phyloP scores from a whole-genome alignment of 2,113 vertebrate species.

The Malurus elegans region DNA sequence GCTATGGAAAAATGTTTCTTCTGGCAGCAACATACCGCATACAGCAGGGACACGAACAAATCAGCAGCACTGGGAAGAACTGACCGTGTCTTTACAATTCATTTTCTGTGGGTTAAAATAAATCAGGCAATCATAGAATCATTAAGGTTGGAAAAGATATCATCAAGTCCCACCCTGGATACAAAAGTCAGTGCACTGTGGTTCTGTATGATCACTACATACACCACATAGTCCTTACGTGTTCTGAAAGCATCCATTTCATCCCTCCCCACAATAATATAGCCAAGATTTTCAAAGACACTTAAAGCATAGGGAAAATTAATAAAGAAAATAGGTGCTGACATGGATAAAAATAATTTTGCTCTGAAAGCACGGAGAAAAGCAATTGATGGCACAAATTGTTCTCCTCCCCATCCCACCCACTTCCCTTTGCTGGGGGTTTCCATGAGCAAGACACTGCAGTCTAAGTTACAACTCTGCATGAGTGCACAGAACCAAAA shows the following conservation, averaged over 20 bases:
- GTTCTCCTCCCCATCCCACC: neutral
- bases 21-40: neutral
- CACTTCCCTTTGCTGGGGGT: neutral
- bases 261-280: neutral
- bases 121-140: neutral
- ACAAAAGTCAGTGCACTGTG: neutral
- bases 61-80: neutral
- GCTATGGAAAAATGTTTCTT: neutral
- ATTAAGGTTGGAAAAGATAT: neutral
- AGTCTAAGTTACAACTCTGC: neutral
- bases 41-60: neutral
- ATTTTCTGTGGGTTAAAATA: neutral
- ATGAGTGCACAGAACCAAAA: neutral
- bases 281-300: neutral
- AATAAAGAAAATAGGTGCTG: neutral
- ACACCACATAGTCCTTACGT: neutral
- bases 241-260: neutral
- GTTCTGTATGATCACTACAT: neutral
- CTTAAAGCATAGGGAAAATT: neutral
- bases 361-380: neutral
- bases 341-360: neutral
- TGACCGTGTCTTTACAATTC: accelerated
- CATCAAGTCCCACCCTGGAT: neutral
- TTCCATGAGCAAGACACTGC: neutral
- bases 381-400: neutral